Evolutionary conservation across 2,797 vertebrate genomes (phyloP).

Genomic region (Neomorphus geoffroyi): DNA sequence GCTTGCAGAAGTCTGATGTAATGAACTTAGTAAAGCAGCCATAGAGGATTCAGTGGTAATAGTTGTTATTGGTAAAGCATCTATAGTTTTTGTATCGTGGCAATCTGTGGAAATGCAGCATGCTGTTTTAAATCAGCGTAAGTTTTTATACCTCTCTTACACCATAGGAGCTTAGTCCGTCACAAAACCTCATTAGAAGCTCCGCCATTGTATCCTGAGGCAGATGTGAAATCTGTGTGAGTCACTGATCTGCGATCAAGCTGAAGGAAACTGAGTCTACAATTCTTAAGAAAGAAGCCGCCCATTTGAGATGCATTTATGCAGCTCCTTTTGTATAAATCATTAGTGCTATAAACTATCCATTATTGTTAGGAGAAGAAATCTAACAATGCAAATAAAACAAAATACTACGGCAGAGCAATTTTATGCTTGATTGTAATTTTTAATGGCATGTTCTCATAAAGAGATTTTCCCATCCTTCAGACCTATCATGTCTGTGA

Average conservation of each 20-base stretch:
- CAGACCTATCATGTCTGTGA: constrained; percentile 48
- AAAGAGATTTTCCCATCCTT: constrained; percentile 54
- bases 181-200: not conserved
- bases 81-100: not conserved
- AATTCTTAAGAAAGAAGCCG: not conserved
- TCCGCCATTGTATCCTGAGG: constrained; percentile 17
- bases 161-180: constrained; percentile 6
- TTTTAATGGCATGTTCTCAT: constrained; percentile 61
- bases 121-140: not conserved
- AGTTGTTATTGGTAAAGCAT: not conserved
- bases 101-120: not conserved
- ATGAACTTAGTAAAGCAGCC: not conserved
- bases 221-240: constrained; percentile 47
- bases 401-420: constrained; percentile 51
- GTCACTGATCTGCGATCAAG: constrained; percentile 12
- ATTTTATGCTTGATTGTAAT: constrained; percentile 65
- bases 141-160: constrained; percentile 27
- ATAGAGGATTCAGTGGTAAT: not conserved
- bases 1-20: not conserved
- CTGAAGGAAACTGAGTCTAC: constrained; percentile 51
- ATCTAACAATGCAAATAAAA: constrained; percentile 66
- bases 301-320: constrained; percentile 48
- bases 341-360: constrained; percentile 54
- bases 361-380: constrained; percentile 53
- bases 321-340: constrained; percentile 47